Evolutionary conservation across 1,140 invertebrate genomes (phyloP), one percentile per base, ranked within the genome.

Genomic region (Steinernema feltiae): DNA sequence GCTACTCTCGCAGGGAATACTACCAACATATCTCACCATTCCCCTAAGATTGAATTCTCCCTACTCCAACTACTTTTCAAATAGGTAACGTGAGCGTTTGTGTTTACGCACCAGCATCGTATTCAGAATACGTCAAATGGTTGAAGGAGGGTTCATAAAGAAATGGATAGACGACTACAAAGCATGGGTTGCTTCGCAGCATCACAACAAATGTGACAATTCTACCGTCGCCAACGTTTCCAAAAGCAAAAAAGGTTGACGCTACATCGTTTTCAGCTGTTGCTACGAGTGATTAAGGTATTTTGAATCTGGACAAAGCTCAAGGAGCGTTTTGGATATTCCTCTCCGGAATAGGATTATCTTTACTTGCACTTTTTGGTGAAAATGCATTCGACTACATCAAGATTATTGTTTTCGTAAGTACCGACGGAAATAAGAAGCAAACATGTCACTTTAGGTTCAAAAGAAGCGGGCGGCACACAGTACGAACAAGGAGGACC

Each of bases 241-340:
- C 3, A 15, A 63, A 17, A 27, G 7, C 53, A 63, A 63, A 63
- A 63, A 63, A 27, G 53, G 15, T 63, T 27, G 15, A 63, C 7
- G 35, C 35, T 63, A 21, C 41, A 27, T 63, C 41, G n/a, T 30
- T 17, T 30, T 72, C 12, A n/a, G 27, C 41, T 17, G 3, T 63
- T 12, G 24, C 15, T 71, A 17, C 2, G n/a, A 75, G 35, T 46
- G 24, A 21, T 76, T 32, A 18, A 78, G 77, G 76, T 35, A 77
- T 77, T 12, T 32, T 79, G 2, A 76, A 79, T 32, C 41, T 79
- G 69, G 72, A 78, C 27, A 75, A 70, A 30, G 78, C 78, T 0
- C 78, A 79, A 71, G 78, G 78, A 41, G 78, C 78, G 24, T 79
- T 79, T 70, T 79, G 78, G 78, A 70, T 79, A 7, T 70, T 79